Percentiles rank a stretch among this genome's conserved stretches.
phyloP scores from a whole-genome alignment of 2,113 vertebrate genomes.

The Mohoua ochrocephala region DNA sequence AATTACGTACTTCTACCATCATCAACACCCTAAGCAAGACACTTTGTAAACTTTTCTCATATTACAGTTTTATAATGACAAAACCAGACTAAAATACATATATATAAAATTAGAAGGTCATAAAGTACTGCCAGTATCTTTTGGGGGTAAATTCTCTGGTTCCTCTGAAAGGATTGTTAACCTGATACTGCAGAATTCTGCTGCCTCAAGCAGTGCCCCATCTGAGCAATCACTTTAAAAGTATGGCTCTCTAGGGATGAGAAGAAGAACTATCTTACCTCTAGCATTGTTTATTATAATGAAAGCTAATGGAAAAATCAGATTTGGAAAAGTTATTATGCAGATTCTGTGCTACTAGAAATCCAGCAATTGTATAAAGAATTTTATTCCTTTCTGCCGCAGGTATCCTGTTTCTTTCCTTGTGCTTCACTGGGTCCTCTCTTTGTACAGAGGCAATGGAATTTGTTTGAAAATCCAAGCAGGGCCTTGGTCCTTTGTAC shows the following conservation, averaged over 20 bases:
- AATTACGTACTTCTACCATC: neutral
- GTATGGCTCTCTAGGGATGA: neutral
- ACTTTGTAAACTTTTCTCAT: neutral
- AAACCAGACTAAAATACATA: neutral
- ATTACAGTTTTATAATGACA: neutral
- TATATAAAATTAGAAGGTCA: neutral
- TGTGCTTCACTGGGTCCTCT: neutral
- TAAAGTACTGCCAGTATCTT: neutral
- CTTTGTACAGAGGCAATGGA: neutral
- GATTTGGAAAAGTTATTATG: neutral
- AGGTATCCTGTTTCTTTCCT: neutral
- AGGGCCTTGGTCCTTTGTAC: neutral
- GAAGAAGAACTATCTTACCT: neutral
- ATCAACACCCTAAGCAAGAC: neutral
- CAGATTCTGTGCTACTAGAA: neutral
- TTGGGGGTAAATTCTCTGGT: neutral
- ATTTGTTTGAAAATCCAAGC: neutral
- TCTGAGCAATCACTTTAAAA: slow-evolving; percentile 28
- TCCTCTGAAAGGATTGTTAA: neutral
- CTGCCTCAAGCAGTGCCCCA: neutral
- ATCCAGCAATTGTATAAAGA: neutral
- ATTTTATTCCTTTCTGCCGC: neutral
- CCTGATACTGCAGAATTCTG: neutral
- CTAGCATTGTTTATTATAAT: neutral
- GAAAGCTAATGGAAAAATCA: slow-evolving; percentile 36